These are phyloP conservation scores for Chlorocebus sabaeus DNA, from an alignment of 2,113 vertebrate species.

Conservation along the genomic window DNA sequence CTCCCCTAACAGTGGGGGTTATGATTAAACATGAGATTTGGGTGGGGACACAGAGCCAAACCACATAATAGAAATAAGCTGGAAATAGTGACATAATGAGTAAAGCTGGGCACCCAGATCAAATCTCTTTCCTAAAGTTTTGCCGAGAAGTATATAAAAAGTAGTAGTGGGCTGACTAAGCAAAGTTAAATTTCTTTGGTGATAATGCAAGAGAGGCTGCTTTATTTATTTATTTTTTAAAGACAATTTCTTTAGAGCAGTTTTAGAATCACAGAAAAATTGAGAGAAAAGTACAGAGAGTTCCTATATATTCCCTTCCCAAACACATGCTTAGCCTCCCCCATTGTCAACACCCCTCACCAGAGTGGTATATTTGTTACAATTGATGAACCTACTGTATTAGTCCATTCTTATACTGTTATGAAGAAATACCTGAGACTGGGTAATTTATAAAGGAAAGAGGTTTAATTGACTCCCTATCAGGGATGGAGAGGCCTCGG, in stretches of 20 bases:
- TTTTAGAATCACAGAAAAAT: background rate
- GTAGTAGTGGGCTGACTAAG: background rate
- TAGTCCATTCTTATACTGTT: no score
- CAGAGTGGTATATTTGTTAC: no score
- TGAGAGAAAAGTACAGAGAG: background rate
- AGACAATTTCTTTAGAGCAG: background rate
- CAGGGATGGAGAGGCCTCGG: no score
- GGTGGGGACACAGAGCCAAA: no score
- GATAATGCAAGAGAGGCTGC: background rate
- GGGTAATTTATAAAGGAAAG: no score
- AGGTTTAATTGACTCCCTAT: no score
- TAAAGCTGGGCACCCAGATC: background rate
- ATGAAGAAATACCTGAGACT: no score
- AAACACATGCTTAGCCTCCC: rapidly evolving
- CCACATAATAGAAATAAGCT: background rate
- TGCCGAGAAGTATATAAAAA: background rate
- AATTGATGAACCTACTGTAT: no score
- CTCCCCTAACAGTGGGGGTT: no score
- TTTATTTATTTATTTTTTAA: background rate
- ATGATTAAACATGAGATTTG: no score
- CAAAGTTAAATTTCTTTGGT: background rate
- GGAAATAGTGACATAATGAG: background rate
- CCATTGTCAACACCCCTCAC: background rate
- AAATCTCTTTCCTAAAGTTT: background rate
- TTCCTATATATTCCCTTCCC: background rate